Evolutionary conservation across 2,888 invertebrate genomes (phyloP).

Genomic region (Meandrusa payeni): DNA sequence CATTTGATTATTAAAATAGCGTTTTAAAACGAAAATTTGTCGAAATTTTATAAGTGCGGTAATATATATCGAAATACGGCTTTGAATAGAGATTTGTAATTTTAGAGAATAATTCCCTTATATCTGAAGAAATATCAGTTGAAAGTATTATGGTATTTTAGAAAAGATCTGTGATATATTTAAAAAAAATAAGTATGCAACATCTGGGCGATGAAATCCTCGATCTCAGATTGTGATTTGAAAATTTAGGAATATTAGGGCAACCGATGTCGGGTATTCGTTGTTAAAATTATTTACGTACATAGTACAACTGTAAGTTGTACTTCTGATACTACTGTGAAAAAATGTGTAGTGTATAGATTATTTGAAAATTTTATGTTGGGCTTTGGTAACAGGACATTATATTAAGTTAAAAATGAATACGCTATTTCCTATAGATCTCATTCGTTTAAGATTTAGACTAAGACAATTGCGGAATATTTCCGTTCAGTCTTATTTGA

Average conservation of each 20-base stretch:
- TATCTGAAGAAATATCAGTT: slow-evolving; percentile 41
- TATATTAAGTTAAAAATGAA: slow-evolving; percentile 30
- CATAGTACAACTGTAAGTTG: slow-evolving; percentile 16
- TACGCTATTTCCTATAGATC: slow-evolving; percentile 46
- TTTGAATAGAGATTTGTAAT: slow-evolving; percentile 7
- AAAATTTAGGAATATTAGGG: slow-evolving; percentile 39
- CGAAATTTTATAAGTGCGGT: slow-evolving; percentile 16
- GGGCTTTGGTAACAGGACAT: slow-evolving; percentile 23
- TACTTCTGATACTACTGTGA: slow-evolving; percentile 2
- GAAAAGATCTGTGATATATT: slow-evolving; percentile 74
- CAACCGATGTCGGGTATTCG: slow-evolving; percentile 34
- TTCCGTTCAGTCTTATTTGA: neutral
- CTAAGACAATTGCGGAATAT: slow-evolving; percentile 7
- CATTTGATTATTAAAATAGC: slow-evolving; percentile 48
- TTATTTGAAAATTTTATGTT: slow-evolving; percentile 22
- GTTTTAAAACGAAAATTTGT: slow-evolving; percentile 22
- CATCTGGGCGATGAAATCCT: slow-evolving; percentile 63
- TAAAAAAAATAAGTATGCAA: slow-evolving; percentile 58
- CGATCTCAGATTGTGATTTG: slow-evolving; percentile 71
- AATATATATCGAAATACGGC: slow-evolving; percentile 10
- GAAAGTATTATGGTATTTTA: slow-evolving; percentile 73
- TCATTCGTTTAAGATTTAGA: slow-evolving; percentile 49
- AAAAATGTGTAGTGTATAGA: slow-evolving; percentile 11
- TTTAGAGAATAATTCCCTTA: slow-evolving; percentile 30
- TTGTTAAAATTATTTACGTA: slow-evolving; percentile 27